These are phyloP conservation scores for Pyxicephalus adspersus DNA, from an alignment of 2,113 vertebrate genomes.

Conservation along the genomic window DNA sequence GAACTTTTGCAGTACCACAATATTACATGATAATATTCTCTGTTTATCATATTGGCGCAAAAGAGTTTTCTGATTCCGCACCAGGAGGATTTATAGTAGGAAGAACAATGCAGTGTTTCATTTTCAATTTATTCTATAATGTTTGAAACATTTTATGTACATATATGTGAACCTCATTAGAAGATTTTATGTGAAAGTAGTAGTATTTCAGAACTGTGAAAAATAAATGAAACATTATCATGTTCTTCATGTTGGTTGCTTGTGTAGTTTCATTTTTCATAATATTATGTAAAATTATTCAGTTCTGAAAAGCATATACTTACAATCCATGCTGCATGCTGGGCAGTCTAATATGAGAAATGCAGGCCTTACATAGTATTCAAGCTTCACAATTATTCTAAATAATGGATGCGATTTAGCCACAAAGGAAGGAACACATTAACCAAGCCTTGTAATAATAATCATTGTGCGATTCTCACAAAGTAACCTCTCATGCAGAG, in stretches of 20 bases:
- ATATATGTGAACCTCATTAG: too few relatives aligned
- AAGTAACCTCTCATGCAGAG: conserved; percentile 28
- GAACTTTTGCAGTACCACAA: too few relatives aligned
- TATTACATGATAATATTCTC: too few relatives aligned
- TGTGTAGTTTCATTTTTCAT: conserved; percentile 37
- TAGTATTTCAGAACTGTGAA: background rate
- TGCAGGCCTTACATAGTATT: conserved; percentile 26
- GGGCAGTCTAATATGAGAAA: conserved; percentile 36
- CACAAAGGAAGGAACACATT: conserved; percentile 35
- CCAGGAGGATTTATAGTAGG: too few relatives aligned
- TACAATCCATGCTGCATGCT: conserved; percentile 31
- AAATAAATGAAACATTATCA: conserved; percentile 21
- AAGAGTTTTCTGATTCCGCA: too few relatives aligned
- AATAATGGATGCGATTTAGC: conserved; percentile 48
- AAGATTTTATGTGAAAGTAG: too few relatives aligned
- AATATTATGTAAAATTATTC: conserved; percentile 32
- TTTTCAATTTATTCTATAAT: too few relatives aligned
- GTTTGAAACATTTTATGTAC: too few relatives aligned
- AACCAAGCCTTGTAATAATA: conserved; percentile 42
- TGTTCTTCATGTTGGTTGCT: conserved; percentile 22
- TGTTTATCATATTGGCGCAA: too few relatives aligned
- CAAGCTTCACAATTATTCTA: conserved; percentile 47
- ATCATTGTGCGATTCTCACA: conserved; percentile 26
- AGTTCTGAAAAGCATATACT: conserved; percentile 22
- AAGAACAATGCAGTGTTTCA: too few relatives aligned